phyloP scores from a whole-genome alignment of 2,113 vertebrate genomes.

The Lampris megalopsis region DNA sequence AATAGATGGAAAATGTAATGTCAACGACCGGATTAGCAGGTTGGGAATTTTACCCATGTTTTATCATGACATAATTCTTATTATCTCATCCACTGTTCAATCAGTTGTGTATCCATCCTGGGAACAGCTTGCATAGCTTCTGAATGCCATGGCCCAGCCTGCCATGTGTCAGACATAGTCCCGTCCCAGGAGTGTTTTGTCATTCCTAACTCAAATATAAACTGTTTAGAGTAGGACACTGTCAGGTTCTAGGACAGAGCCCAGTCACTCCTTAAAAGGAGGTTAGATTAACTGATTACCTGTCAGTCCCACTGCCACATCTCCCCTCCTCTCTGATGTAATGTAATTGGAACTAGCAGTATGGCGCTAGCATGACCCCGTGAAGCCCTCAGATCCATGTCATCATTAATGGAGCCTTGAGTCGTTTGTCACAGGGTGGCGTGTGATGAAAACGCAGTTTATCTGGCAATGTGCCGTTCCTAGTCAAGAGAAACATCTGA shows the following conservation, averaged over 20 bases:
- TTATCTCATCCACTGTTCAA: neutral
- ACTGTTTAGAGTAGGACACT: slow-evolving; percentile 78
- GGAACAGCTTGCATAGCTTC: slow-evolving; percentile 7
- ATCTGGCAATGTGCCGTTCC: neutral
- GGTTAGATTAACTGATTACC: slow-evolving; percentile 49
- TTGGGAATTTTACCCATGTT: neutral
- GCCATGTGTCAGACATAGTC: neutral
- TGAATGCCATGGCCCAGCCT: neutral
- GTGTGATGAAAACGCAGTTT: neutral
- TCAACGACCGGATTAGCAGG: neutral
- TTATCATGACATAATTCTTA: neutral
- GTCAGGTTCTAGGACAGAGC: slow-evolving; percentile 53
- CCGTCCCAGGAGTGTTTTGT: slow-evolving; percentile 49
- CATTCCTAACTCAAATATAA: slow-evolving; percentile 64
- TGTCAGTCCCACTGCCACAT: slow-evolving; percentile 38
- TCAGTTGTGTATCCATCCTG: neutral
- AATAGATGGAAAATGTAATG: neutral
- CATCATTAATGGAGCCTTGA: neutral
- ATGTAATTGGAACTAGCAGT: slow-evolving; percentile 44
- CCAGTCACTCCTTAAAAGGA: slow-evolving; percentile 80
- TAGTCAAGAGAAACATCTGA: neutral
- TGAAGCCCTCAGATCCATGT: neutral
- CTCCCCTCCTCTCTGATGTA: slow-evolving; percentile 55
- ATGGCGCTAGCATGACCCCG: neutral
- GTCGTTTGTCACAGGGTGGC: neutral